Evolutionary conservation across 2,113 vertebrate species (phyloP).

Genomic region (Caracal caracal): DNA sequence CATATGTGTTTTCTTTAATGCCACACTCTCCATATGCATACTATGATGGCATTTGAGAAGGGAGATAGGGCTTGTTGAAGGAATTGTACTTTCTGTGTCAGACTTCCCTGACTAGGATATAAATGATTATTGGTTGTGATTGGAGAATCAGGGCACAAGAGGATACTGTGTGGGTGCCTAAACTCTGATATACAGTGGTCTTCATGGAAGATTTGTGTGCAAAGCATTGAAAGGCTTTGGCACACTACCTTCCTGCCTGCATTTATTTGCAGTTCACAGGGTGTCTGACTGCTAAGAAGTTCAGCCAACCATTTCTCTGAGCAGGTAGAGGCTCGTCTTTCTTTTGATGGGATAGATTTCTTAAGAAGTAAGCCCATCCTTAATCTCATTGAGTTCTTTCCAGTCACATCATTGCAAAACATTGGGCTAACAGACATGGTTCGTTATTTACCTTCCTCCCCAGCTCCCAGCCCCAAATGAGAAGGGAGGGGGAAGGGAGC

Average conservation of each 20-base stretch:
- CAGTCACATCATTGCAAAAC: conserved; percentile 71
- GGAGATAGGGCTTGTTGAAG: background rate
- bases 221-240: background rate
- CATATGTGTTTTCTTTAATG: background rate
- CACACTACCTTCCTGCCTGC: background rate
- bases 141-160: background rate
- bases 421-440: conserved; percentile 65
- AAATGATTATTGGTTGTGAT: background rate
- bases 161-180: background rate
- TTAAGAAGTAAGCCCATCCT: conserved; percentile 50
- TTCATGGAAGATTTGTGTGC: background rate
- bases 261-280: background rate
- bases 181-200: background rate
- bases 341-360: conserved; percentile 65
- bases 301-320: conserved; percentile 46
- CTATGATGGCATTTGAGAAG: background rate
- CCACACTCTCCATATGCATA: background rate
- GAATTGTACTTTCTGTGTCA: background rate
- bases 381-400: conserved; percentile 70
- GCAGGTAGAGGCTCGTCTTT: conserved; percentile 35
- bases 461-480: background rate
- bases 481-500: background rate
- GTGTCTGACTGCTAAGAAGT: background rate
- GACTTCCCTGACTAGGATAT: background rate
- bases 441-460: conserved; percentile 60